These are phyloP conservation scores for Temnothorax unifasciatus DNA, from an alignment of 2,888 invertebrate species.

Conservation along the genomic window DNA sequence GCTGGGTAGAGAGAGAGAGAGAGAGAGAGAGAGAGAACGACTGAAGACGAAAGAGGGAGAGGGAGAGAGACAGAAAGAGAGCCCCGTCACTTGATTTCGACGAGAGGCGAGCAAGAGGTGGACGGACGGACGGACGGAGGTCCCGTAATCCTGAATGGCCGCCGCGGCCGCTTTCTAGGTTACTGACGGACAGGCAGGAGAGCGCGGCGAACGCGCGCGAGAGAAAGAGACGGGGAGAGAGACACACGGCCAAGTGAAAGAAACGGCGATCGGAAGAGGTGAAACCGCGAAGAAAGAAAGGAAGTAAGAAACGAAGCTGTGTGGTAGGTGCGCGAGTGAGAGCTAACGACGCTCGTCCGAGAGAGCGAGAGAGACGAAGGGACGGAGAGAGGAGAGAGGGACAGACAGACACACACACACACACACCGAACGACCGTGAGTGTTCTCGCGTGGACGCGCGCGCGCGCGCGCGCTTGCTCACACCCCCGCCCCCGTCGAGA, in stretches of 20 bases:
- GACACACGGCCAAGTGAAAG: neutral
- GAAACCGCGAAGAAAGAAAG: slow-evolving; percentile 17
- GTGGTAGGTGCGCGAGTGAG: slow-evolving; percentile 11
- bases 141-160: slow-evolving; percentile 83
- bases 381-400: slow-evolving; percentile 25
- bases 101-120: slow-evolving; percentile 62
- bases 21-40: neutral
- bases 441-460: neutral
- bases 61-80: slow-evolving; percentile 7
- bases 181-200: slow-evolving; percentile 81
- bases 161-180: slow-evolving; percentile 83
- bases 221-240: slow-evolving; percentile 12
- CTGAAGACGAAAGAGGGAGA: neutral
- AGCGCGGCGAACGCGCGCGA: slow-evolving; percentile 42
- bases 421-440: slow-evolving; percentile 60
- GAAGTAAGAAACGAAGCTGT: slow-evolving; percentile 1
- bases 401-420: too few species aligned
- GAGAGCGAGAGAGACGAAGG: neutral
- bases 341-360: slow-evolving; percentile 26
- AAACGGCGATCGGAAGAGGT: slow-evolving; percentile 28
- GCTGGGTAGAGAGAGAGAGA: neutral
- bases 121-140: slow-evolving; percentile 63
- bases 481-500: slow-evolving; percentile 36
- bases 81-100: slow-evolving; percentile 37
- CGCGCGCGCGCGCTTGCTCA: slow-evolving; percentile 40